Evolutionary conservation across 2,797 vertebrate genomes (phyloP).

Genomic region (Anisognathus igniventris): DNA sequence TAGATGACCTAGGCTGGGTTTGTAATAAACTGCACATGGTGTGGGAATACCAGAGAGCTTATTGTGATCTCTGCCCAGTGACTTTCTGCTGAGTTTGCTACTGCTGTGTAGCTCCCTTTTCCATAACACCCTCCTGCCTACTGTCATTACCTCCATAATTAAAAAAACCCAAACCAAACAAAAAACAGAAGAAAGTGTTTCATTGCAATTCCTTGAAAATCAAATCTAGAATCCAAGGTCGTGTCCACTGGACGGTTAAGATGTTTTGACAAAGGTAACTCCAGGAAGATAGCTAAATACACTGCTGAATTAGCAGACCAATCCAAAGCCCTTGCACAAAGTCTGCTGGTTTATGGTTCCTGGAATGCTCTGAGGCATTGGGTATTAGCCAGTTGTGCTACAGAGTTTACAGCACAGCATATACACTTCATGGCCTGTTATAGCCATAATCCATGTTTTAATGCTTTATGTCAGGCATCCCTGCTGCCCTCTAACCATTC

Average conservation of each 20-base stretch:
- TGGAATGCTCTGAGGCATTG: not conserved
- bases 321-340: not conserved
- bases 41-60: not conserved
- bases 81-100: not conserved
- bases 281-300: not conserved
- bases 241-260: not conserved
- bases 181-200: not conserved
- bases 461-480: constrained; percentile 84
- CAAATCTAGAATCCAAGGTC: constrained; percentile 1
- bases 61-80: not conserved
- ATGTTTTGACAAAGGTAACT: not conserved
- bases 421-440: constrained; percentile 35
- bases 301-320: not conserved
- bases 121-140: not conserved
- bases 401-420: not conserved
- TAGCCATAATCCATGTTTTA: constrained; percentile 67
- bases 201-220: not conserved
- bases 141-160: not conserved
- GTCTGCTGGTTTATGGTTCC: not conserved
- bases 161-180: not conserved
- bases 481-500: constrained; percentile 72
- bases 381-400: constrained; percentile 23
- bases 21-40: not conserved
- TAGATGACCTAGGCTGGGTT: not conserved
- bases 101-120: not conserved